phyloP scores from a whole-genome alignment of 2,888 invertebrate genomes.

The Quadriops clusia region DNA sequence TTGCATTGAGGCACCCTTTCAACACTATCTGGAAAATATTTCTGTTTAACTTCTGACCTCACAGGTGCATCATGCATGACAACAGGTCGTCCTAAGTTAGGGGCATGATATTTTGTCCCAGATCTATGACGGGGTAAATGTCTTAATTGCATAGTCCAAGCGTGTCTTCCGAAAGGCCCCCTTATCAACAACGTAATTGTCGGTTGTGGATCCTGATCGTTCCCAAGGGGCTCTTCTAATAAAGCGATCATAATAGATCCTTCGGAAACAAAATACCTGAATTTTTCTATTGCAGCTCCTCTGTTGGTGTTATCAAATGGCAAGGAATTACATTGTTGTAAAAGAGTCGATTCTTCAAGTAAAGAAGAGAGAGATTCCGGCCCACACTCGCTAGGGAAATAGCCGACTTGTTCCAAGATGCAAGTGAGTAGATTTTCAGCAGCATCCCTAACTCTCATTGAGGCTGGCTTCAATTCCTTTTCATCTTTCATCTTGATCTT shows the following conservation, averaged over 20 bases:
- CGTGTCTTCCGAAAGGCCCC: constrained; percentile 88
- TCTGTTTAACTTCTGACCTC: constrained; percentile 55
- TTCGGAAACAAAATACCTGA: constrained; percentile 84
- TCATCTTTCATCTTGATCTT: constrained; percentile 87
- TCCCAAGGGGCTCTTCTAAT: constrained; percentile 86
- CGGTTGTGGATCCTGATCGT: constrained; percentile 72
- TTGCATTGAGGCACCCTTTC: constrained; percentile 69
- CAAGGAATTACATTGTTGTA: constrained; percentile 61
- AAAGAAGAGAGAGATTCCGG: constrained; percentile 76
- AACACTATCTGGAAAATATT: constrained; percentile 69
- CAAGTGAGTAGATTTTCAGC: constrained; percentile 88
- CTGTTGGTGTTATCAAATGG: constrained; percentile 40
- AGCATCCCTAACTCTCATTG: constrained; percentile 94
- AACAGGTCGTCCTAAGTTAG: constrained; percentile 59
- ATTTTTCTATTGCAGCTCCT: constrained; percentile 54
- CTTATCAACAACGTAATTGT: constrained; percentile 81
- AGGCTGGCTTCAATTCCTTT: constrained; percentile 92
- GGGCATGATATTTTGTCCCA: constrained; percentile 51
- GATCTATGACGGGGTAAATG: constrained; percentile 77
- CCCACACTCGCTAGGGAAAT: constrained; percentile 74
- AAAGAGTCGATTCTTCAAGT: constrained; percentile 74
- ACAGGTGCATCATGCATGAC: constrained; percentile 61
- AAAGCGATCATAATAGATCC: constrained; percentile 80
- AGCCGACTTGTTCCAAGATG: constrained; percentile 82
- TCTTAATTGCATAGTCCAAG: constrained; percentile 83